These are phyloP conservation scores for Carollia perspicillata DNA, from an alignment of 2,113 vertebrate species.

Conservation along the genomic window DNA sequence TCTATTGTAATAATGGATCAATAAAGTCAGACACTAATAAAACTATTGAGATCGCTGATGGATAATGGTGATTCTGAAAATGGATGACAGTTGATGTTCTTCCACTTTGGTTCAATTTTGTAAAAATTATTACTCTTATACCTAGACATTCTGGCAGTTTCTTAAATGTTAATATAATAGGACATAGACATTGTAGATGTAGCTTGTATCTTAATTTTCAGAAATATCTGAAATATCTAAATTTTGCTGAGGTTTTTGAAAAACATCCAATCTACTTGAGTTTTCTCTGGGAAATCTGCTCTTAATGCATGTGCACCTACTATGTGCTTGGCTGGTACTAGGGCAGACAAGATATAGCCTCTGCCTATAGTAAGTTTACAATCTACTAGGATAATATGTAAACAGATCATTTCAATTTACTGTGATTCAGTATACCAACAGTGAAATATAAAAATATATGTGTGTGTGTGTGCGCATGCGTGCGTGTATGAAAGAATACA, in stretches of 20 bases:
- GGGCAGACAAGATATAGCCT: background rate
- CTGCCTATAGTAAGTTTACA: background rate
- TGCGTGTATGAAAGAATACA: background rate
- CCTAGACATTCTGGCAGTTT: background rate
- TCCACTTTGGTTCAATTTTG: slow-evolving; percentile 44
- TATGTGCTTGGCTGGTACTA: background rate
- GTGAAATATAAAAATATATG: background rate
- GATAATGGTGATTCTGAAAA: slow-evolving; percentile 55
- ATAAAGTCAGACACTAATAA: slow-evolving; percentile 68
- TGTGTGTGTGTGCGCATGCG: background rate
- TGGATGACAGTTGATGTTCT: slow-evolving; percentile 21
- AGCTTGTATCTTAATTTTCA: slow-evolving; percentile 2
- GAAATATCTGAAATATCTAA: background rate
- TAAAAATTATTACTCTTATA: slow-evolving; percentile 43
- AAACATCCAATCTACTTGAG: background rate
- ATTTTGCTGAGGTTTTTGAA: background rate
- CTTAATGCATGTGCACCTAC: background rate
- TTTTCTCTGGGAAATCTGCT: background rate
- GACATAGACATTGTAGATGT: background rate
- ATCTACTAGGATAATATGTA: background rate
- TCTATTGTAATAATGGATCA: slow-evolving; percentile 58
- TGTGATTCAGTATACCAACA: background rate
- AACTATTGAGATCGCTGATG: slow-evolving; percentile 64
- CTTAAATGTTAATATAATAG: slow-evolving; percentile 20
- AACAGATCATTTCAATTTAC: background rate